Evolutionary conservation across 2,113 vertebrate genomes (phyloP), one percentile per base, ranked within the genome.

Genomic region (Coptodon rendalli): DNA sequence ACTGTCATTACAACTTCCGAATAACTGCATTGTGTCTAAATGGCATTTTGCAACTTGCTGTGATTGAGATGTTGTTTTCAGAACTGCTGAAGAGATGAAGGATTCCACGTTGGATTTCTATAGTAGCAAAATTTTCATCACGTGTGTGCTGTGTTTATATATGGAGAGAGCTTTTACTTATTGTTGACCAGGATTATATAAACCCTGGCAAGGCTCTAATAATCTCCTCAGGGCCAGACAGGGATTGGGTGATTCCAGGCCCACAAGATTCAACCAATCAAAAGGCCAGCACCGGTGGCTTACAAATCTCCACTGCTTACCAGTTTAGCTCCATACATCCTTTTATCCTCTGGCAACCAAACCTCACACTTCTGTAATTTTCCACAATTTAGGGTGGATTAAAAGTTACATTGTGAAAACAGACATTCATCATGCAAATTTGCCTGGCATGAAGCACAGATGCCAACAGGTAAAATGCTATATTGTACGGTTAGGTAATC

Each of bases 171-270:
- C 4, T 57, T 82, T 87, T 24, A 87, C 68, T 56, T 81, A 59
- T 54, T 80, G 52, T 88, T 89, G 66, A 76, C 78, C 38, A 85
- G 50, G 80, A 87, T 93, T 92, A 87, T 19, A 86, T 85, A 86
- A 91, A 66, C 31, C 61, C 56, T 27, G 45, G 57, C 11, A 22
- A 68, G 54, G 31, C 81, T 3, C 50, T 83, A 87, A 73, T 89
- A 91, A 92, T 92, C 87, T 84, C n/a, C 54, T 92, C 79, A 76
- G 22, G 36, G 66, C 29, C 56, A 76, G 54, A 89, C 40, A 24
- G 48, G 48, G 83, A 82, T 86, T 91, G 68, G 81, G 4, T 68
- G 24, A 88, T 22, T 80, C 34, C 76, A 71, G 22, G 7, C n/a
- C 53, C 78, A 78, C 13, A 53, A 61, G 22, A 71, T 68, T 80